Evolutionary conservation across 2,797 vertebrate genomes (phyloP), one percentile per base, ranked within the genome.

Genomic region (Anas bahamensis): DNA sequence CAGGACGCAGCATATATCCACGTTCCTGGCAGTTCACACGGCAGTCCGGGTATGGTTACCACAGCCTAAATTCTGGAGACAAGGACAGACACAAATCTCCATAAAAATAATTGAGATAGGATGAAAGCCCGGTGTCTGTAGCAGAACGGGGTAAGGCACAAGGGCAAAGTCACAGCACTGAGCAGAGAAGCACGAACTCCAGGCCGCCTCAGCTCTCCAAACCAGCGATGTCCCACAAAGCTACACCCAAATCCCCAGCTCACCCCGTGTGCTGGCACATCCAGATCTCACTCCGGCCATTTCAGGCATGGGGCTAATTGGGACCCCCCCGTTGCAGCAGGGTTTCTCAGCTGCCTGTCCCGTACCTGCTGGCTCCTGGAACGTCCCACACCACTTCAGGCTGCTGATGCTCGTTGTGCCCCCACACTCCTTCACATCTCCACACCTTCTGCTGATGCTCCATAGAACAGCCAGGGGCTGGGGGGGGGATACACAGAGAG

Each of bases 311-410:
- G 23, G 28, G 33, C 50, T 6, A 21, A 6, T 4, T 42, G 29
- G 4, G 69, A 28, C 2, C 48, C 13, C 1, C 48, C 33, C 6
- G 22, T 2, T 3, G 9, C 1, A 3, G 41, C n/a, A 1, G 1
- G 28, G 4, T 9, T 42, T 7, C 77, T 50, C 17, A 2, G 0
- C 50, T n/a, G 12, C 6, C 41, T 26, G 79, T 17, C 3, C 68
- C 37, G 1, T 2, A 4, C 13, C 48, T 16, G 23, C 2, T 11
- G 8, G 2, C 16, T 53, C 75, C 42, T 1, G 0, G 35, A 41
- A 15, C 9, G 24, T 17, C 53, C 37, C 1, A 0, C 48, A 57
- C 17, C 17, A 6, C 42, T 10, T 21, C 42, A 6, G 41, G 10
- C 12, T 39, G 37, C 53, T 5, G 3, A 1, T 3, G 33, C 35